Percentiles rank a stretch among this genome's conserved stretches.
These are phyloP conservation scores for Tachina fera DNA, from an alignment of 2,888 invertebrate species.

Conservation along the genomic window DNA sequence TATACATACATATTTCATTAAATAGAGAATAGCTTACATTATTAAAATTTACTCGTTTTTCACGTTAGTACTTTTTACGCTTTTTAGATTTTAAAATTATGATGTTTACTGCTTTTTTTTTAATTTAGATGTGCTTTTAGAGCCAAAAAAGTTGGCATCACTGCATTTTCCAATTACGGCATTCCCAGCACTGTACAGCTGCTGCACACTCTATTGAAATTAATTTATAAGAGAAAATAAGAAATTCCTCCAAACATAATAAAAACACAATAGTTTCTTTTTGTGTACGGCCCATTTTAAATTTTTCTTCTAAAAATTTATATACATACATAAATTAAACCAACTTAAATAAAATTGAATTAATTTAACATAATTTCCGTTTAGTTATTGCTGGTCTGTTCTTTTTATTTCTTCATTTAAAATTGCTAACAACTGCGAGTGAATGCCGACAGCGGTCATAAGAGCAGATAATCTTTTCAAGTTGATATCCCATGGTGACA, in stretches of 20 bases:
- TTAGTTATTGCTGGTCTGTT: not conserved
- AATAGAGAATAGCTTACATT: no score
- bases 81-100: no score
- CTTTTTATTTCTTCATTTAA: constrained; percentile 1
- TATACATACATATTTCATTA: no score
- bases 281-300: constrained; percentile 24
- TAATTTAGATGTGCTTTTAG: no score
- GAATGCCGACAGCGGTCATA: not conserved
- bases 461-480: constrained; percentile 38
- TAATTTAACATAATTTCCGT: constrained; percentile 60
- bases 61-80: no score
- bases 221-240: not conserved
- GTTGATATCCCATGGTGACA: constrained; percentile 65
- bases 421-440: constrained; percentile 15
- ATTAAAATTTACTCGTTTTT: no score
- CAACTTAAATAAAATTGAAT: constrained; percentile 44
- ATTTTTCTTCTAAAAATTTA: not conserved
- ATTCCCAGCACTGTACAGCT: not conserved
- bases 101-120: no score
- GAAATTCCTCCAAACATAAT: not conserved
- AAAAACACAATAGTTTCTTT: not conserved
- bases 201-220: not conserved
- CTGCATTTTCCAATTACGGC: not conserved
- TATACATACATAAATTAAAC: constrained; percentile 26
- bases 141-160: no score